phyloP scores from a whole-genome alignment of 35 echinoderm and acorn worm species.

The Diadema setosum region DNA sequence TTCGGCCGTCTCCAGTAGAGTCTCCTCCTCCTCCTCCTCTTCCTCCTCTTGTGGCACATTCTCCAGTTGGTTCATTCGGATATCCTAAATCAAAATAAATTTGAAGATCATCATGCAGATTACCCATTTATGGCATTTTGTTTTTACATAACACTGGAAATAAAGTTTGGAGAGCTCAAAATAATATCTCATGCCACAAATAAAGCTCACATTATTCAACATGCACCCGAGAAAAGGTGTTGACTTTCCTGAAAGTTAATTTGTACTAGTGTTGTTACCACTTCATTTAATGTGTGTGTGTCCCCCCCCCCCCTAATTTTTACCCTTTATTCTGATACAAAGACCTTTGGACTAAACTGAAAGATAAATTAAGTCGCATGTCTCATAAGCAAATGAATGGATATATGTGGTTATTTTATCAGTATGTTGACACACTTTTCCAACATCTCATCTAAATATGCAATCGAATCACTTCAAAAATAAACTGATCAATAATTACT shows the following conservation, averaged over 20 bases:
- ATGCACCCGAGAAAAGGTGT: not conserved
- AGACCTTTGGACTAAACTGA: too few species aligned
- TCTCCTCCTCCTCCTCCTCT: slow-evolving; percentile 70
- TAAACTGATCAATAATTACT: too few species aligned
- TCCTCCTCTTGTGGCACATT: slow-evolving; percentile 83
- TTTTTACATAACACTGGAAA: not conserved
- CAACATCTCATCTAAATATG: too few species aligned
- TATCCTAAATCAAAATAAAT: slow-evolving; percentile 26
- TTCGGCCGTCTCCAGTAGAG: slow-evolving; percentile 5
- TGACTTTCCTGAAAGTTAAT: not conserved
- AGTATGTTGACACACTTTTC: too few species aligned
- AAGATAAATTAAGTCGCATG: too few species aligned
- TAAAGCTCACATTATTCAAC: not conserved
- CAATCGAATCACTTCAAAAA: too few species aligned
- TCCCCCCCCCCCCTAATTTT: too few species aligned
- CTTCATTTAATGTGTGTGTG: too few species aligned
- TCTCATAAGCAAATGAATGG: too few species aligned
- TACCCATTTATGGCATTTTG: not conserved
- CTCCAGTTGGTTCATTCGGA: slow-evolving; percentile 84
- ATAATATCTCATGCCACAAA: not conserved
- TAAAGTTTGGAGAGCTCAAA: not conserved
- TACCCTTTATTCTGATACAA: too few species aligned
- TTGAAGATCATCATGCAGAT: not conserved
- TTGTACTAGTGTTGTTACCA: not conserved
- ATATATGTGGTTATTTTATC: too few species aligned